Evolutionary conservation across 2,797 vertebrate genomes (phyloP), one percentile per base, ranked within the genome.

Genomic region (Psittacula derbiana): DNA sequence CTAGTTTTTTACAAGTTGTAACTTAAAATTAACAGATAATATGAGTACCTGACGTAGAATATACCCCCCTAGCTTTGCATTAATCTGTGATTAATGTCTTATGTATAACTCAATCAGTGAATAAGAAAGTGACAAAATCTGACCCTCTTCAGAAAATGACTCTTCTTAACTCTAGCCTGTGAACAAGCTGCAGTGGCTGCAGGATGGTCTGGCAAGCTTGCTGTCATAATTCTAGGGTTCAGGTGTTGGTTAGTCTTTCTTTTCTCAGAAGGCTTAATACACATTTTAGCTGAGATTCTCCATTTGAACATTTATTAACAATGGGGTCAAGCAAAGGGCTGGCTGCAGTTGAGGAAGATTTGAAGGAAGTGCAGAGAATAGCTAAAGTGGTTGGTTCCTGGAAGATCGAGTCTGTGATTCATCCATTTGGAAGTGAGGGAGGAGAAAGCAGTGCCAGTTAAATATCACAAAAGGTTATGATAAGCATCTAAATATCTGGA

Each of bases 371-470:
- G 67, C 78, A 86, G 61, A 67, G 81, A 92, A 72, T 58, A 92
- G 72, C 81, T 96, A 2, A 72, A 93, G 94, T 93, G 89, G 81
- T 72, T 73, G 90, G 67, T 95, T 97, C 95, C 95, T 94, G 91
- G 94, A 97, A 84, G 47, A 4, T 52, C 0, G 7, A 80, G 74
- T 10, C 86, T 67, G 60, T 94, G 93, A 97, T 84, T 96, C 91
- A 95, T 95, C 78, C 61, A 10, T 85, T 96, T 88, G 74, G 93
- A 96, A 89, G 38, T 10, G 74, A n/a, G 86, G 80, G 90, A 92
- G 80, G 50, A 85, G 94, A 86, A 70, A 92, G 83, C 86, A 21
- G 33, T 80, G 94, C 94, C 95, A 94, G 76, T 95, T 80, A 95
- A 94, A 76, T 46, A 84, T 92, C 92, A 93, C 89, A 81, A 49